These are phyloP conservation scores for Lateolabrax maculatus DNA, from an alignment of 2,797 vertebrate species.

Conservation along the genomic window DNA sequence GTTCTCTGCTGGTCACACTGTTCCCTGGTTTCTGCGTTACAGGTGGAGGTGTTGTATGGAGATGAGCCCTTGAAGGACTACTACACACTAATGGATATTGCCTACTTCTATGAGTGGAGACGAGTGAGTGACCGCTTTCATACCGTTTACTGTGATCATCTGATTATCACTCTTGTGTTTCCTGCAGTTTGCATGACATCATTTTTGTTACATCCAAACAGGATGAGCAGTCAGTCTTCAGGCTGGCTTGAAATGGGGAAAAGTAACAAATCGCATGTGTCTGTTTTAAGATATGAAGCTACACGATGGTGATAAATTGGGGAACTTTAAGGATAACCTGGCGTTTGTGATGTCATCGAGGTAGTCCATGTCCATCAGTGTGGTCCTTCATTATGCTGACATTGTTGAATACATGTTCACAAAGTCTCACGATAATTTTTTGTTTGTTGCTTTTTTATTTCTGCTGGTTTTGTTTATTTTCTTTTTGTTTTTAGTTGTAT, in stretches of 20 bases:
- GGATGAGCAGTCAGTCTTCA: background rate
- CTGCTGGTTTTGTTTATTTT: background rate
- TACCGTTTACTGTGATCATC: background rate
- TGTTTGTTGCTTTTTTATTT: background rate
- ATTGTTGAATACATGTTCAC: background rate
- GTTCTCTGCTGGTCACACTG: background rate
- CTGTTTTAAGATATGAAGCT: background rate
- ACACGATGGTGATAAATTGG: no score
- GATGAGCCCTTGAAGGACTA: slow-evolving; percentile 98
- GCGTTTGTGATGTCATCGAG: background rate
- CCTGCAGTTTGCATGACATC: background rate
- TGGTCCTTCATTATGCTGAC: background rate
- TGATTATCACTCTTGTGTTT: background rate
- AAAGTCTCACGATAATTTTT: background rate
- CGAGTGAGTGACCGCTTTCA: slow-evolving; percentile 85
- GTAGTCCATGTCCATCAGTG: background rate
- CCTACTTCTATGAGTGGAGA: slow-evolving; percentile 99
- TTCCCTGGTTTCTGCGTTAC: slow-evolving; percentile 20
- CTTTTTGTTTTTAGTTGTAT: background rate
- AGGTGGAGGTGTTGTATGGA: slow-evolving; percentile 98
- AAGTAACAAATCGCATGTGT: background rate
- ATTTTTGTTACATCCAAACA: background rate
- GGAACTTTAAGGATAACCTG: background rate
- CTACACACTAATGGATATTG: slow-evolving; percentile 99
- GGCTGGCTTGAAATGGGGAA: background rate